A percentile compares a stretch with the other conserved stretches of the same genome.
Conservation (phyloP, 2,888 invertebrate species). For the Cosmia trapezina region DNA sequence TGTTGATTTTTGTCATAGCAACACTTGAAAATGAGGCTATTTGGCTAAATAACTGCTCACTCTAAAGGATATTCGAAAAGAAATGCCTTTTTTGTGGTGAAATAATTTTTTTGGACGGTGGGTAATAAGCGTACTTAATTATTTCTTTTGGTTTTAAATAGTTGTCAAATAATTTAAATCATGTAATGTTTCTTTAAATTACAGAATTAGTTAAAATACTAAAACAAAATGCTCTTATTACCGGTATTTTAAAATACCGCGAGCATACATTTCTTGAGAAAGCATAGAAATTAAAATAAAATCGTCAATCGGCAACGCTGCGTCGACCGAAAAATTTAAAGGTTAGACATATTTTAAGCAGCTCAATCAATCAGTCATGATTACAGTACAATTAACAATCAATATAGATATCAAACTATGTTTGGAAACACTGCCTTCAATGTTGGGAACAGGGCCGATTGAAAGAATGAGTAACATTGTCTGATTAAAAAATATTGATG, state of each 20-base stretch:
- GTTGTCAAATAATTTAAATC: background rate
- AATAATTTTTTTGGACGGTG: background rate
- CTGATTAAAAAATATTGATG: background rate
- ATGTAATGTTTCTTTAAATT: background rate
- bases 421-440: constrained; percentile 54
- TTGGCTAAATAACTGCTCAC: background rate
- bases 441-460: constrained; percentile 37
- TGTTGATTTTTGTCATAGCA: background rate
- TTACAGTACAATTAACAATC: constrained; percentile 58
- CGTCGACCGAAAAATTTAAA: constrained; percentile 77
- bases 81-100: too few relatives aligned
- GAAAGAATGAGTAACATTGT: background rate
- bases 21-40: background rate
- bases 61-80: background rate
- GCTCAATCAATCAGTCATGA: constrained; percentile 62
- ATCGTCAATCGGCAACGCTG: constrained; percentile 81
- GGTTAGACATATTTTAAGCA: constrained; percentile 86
- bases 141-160: background rate
- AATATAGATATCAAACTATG: constrained; percentile 42
- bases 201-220: background rate
- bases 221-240: background rate
- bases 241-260: background rate
- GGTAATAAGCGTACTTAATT: background rate
- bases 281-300: constrained; percentile 19
- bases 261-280: background rate